Conservation (phyloP, 2,888 invertebrate species). For the Andricus quercusramuli region DNA sequence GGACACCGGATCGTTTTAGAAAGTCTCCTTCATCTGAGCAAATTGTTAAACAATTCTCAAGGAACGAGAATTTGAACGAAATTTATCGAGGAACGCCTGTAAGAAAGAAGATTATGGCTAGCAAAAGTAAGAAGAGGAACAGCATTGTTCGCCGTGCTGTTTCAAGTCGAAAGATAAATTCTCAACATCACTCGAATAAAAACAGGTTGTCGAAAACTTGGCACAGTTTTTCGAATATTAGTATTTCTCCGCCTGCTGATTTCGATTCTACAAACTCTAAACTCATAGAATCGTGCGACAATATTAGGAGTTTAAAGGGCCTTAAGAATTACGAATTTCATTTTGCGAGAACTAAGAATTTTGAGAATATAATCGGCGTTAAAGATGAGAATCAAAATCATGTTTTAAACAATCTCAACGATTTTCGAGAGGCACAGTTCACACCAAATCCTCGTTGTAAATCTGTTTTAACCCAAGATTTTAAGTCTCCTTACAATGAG, state of each 20-base stretch:
- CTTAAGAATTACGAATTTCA: not conserved
- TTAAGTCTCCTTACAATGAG: not conserved
- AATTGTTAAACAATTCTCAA: slow-evolving; percentile 43
- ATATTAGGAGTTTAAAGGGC: not conserved
- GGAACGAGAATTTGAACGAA: slow-evolving; percentile 49
- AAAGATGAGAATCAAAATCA: not conserved
- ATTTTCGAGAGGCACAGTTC: not conserved
- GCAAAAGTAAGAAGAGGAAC: slow-evolving; percentile 62
- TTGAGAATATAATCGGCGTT: not conserved
- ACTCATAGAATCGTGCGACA: not conserved
- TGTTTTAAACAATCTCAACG: not conserved
- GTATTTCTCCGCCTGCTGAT: not conserved
- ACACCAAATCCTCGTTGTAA: not conserved
- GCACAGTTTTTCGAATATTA: not conserved
- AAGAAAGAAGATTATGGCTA: slow-evolving; percentile 59
- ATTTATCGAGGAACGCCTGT: slow-evolving; percentile 48
- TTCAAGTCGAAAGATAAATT: slow-evolving; percentile 52
- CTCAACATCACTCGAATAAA: not conserved
- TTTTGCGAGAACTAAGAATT: not conserved
- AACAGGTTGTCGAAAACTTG: too few species aligned
- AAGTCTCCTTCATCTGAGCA: slow-evolving; percentile 24
- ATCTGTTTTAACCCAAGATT: not conserved
- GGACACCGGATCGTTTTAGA: slow-evolving; percentile 25
- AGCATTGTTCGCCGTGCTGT: slow-evolving; percentile 63
- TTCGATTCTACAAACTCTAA: not conserved